Evolutionary conservation across 1,140 invertebrate genomes (phyloP).

Genomic region (Drosophila orena): DNA sequence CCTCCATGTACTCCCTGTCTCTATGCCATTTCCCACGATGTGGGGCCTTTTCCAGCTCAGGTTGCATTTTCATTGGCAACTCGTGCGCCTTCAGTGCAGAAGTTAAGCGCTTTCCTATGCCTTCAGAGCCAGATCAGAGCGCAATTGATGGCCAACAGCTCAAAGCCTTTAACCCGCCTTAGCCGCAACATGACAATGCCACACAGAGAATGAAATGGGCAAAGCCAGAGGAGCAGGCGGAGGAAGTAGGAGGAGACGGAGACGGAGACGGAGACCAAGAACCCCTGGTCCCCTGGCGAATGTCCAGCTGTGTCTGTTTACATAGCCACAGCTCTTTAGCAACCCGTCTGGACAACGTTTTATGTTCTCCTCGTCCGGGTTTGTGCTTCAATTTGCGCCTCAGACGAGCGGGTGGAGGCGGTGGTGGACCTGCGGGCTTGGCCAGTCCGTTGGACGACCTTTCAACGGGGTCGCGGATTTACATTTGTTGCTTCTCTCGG

Average conservation of each 20-base stretch:
- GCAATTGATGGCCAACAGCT: slow-evolving; percentile 51
- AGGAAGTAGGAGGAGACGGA: neutral
- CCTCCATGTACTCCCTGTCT: slow-evolving; percentile 9
- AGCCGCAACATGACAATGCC: slow-evolving; percentile 47
- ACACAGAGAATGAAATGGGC: slow-evolving; percentile 7
- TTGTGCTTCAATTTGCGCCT: slow-evolving; percentile 65
- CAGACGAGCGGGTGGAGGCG: slow-evolving; percentile 24
- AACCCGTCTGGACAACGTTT: slow-evolving; percentile 48
- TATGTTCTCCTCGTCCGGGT: slow-evolving; percentile 37
- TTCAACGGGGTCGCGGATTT: slow-evolving; percentile 70
- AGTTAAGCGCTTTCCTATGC: slow-evolving; percentile 53
- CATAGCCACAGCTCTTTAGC: slow-evolving; percentile 63
- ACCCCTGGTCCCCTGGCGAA: slow-evolving; percentile 20
- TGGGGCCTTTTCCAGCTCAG: slow-evolving; percentile 17
- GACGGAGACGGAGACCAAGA: slow-evolving; percentile 18
- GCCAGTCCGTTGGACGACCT: slow-evolving; percentile 46
- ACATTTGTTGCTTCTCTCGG: slow-evolving; percentile 67
- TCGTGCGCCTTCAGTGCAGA: slow-evolving; percentile 13
- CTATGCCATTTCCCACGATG: slow-evolving; percentile 38
- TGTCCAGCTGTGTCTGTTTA: slow-evolving; percentile 72
- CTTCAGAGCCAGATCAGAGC: slow-evolving; percentile 52
- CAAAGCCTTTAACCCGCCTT: slow-evolving; percentile 45
- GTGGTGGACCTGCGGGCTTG: slow-evolving; percentile 29
- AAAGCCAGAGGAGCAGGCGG: no score
- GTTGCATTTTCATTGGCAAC: slow-evolving; percentile 22